These are phyloP conservation scores for Hypselothyrea guttata DNA, from an alignment of 2,888 invertebrate species.

Conservation along the genomic window DNA sequence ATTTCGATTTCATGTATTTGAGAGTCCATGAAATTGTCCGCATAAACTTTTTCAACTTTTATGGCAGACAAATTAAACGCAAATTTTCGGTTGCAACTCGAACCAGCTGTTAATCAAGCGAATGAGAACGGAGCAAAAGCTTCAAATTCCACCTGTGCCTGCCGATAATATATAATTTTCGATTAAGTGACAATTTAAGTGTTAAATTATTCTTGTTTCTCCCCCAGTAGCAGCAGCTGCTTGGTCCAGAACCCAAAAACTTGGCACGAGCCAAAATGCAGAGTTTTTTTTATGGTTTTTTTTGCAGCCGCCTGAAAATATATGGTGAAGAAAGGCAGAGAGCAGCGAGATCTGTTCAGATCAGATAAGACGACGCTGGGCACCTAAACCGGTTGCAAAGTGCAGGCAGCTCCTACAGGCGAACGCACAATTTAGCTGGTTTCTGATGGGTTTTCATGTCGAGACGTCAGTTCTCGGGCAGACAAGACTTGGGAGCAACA, in stretches of 20 bases:
- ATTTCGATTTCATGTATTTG: too few species aligned
- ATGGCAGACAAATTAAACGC: conserved; percentile 9
- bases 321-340: conserved; percentile 7
- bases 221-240: conserved; percentile 55
- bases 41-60: too few species aligned
- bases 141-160: conserved; percentile 33
- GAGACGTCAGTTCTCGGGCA: conserved; percentile 30
- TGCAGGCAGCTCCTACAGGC: conserved; percentile 52
- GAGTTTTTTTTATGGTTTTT: too few species aligned
- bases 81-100: conserved; percentile 7
- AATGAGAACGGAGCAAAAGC: conserved; percentile 38
- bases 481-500: conserved; percentile 14
- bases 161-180: conserved; percentile 42
- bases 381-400: conserved; percentile 43
- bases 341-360: conserved; percentile 7
- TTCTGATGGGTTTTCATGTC: conserved; percentile 23
- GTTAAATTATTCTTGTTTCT: conserved; percentile 40
- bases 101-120: conserved; percentile 28
- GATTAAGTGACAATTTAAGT: conserved; percentile 70
- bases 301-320: conserved; percentile 48
- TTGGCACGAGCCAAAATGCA: conserved; percentile 63
- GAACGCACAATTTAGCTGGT: conserved; percentile 30
- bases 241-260: conserved; percentile 15
- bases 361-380: conserved; percentile 22
- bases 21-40: too few species aligned